A percentile compares a stretch with the other conserved stretches of the same genome.
Conservation (phyloP, 2,797 vertebrate genomes). For the Podargus strigoides region DNA sequence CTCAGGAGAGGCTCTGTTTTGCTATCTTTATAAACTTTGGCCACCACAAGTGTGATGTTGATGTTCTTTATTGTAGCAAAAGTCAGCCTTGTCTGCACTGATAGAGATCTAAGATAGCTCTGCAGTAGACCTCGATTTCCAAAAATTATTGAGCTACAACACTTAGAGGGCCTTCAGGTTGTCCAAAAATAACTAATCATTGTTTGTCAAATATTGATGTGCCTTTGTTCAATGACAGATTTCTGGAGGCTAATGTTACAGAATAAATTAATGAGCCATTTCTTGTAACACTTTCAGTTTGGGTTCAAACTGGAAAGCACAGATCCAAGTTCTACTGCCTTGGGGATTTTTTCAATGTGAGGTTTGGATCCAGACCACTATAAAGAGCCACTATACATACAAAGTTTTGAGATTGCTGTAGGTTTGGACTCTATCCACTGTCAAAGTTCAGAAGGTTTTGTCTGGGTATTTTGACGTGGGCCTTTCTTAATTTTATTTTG, state of each 20-base stretch:
- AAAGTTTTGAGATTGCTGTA: slow-evolving; percentile 20
- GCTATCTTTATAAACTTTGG: neutral
- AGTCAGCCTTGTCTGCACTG: neutral
- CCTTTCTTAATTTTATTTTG: slow-evolving; percentile 31
- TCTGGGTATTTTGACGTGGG: slow-evolving; percentile 4
- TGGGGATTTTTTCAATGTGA: slow-evolving; percentile 42
- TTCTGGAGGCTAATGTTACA: slow-evolving; percentile 14
- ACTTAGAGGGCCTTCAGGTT: slow-evolving; percentile 23
- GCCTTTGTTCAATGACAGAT: slow-evolving; percentile 26
- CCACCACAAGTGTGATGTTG: neutral
- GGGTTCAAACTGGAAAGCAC: slow-evolving; percentile 46
- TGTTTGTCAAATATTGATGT: neutral
- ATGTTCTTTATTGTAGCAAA: slow-evolving; percentile 2
- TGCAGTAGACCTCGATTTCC: neutral
- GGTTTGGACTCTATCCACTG: slow-evolving; percentile 44
- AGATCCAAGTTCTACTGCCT: slow-evolving; percentile 39
- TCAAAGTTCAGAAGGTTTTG: slow-evolving; percentile 23
- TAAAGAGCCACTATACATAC: slow-evolving; percentile 26
- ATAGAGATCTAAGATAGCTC: neutral
- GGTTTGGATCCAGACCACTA: slow-evolving; percentile 42
- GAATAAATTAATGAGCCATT: slow-evolving; percentile 38
- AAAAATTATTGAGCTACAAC: slow-evolving; percentile 10
- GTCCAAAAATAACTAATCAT: slow-evolving; percentile 32
- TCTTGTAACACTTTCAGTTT: slow-evolving; percentile 43
- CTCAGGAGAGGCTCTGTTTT: neutral